Evolutionary conservation across 2,888 invertebrate species (phyloP).

Genomic region (Noctuana brunneofusca): DNA sequence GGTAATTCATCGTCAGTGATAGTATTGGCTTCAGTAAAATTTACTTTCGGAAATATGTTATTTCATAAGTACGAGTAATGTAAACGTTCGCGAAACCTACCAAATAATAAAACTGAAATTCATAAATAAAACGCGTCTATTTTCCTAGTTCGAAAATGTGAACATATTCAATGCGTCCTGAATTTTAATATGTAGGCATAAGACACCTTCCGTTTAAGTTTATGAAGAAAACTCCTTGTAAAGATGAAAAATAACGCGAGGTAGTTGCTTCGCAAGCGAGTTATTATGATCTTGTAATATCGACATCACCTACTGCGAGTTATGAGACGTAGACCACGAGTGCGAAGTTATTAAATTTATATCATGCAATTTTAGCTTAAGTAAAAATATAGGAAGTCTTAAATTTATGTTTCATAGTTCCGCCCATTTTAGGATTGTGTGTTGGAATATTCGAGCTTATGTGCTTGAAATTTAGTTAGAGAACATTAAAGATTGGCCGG

Average conservation of each 20-base stretch:
- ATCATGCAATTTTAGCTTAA: slow-evolving; percentile 8
- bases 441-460: neutral
- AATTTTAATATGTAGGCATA: slow-evolving; percentile 19
- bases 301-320: slow-evolving; percentile 13
- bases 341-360: slow-evolving; percentile 17
- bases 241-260: slow-evolving; percentile 22
- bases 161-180: too few species aligned
- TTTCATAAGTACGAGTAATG: too few species aligned
- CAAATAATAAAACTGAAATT: too few species aligned
- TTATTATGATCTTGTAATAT: slow-evolving; percentile 27
- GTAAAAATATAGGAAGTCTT: neutral
- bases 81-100: too few species aligned
- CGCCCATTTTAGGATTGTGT: neutral
- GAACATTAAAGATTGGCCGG: too few species aligned
- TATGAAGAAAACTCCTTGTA: slow-evolving; percentile 22
- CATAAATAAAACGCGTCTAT: too few species aligned
- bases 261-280: slow-evolving; percentile 10
- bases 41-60: too few species aligned
- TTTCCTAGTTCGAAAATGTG: too few species aligned
- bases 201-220: slow-evolving; percentile 13
- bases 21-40: too few species aligned
- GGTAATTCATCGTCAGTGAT: too few species aligned
- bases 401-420: neutral
- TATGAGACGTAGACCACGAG: slow-evolving; percentile 6
- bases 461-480: neutral